Base-by-base conservation (phyloP, 2,888 invertebrate species). In the Microctonus aethiopoides region DNA sequence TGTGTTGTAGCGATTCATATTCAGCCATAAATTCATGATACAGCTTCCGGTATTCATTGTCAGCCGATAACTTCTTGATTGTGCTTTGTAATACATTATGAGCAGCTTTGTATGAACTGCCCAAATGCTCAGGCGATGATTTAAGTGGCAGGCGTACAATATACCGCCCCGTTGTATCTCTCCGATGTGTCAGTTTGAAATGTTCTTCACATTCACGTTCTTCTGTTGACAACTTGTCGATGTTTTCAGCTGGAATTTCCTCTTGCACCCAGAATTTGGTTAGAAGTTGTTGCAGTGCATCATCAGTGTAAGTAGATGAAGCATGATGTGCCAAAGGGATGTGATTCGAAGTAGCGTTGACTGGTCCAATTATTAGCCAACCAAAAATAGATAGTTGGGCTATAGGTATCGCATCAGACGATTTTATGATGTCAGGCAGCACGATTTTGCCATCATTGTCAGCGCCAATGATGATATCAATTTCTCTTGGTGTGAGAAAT, bases 381-480 rank as follows among this genome's bases (percentile, higher is more conserved):
- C 51, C 51, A 10, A 51, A 51, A 7, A 51, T 51, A 5, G 16
- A 51, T 16, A 5, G 16, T 22, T 51, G 51, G 10, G 20, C 20
- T 7, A 16, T 51, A 1, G 51, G 51, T 22, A 22, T 51, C 16
- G 51, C 9, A 1, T 3, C 16, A 16, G 3, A 6, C 10, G 16
- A 7, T 4, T 3, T 22, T 10, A 51, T 22, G 1, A 16, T 9
- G 2, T 16, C 10, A 7, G 51, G 36, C 10, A 36, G 10, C 51
- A 51, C 16, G 7, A 51, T 10, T 16, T 51, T 3, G 1, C 16
- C 16, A 16, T 51, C 51, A 1, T 3, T 2, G 5, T 29, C 54
- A 1, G 64, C 52, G 2, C 64, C 64, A n/a, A 64, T 32, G 13
- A 64, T 11, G 22, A 64, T 32, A 22, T 64, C 34, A 20, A 64